Conservation (phyloP, 2,888 invertebrate species). For the Dryobotodes eremita region DNA sequence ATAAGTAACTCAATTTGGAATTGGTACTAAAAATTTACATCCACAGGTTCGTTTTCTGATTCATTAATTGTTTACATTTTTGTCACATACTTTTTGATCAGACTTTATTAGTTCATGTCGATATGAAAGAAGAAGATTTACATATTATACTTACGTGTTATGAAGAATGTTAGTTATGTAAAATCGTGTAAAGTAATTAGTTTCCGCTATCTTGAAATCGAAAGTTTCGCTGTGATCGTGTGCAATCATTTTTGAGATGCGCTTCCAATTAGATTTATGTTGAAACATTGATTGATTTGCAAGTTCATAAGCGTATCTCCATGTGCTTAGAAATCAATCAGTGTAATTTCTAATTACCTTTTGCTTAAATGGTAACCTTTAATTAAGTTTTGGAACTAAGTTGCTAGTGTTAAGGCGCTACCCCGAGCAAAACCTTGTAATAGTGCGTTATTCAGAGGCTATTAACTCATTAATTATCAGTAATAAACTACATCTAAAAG, state of each 20-base stretch:
- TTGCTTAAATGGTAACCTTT: neutral
- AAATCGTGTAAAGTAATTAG: conserved; percentile 31
- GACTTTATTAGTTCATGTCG: no score
- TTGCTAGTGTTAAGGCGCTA: neutral
- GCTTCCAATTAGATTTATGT: conserved; percentile 12
- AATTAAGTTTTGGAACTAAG: neutral
- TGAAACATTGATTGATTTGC: conserved; percentile 26
- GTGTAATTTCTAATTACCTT: neutral
- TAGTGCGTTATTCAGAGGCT: no score
- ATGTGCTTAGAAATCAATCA: conserved; percentile 12
- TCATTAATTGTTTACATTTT: neutral
- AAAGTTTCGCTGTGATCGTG: conserved; percentile 29
- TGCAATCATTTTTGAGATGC: conserved; percentile 18
- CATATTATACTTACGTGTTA: conserved; percentile 16
- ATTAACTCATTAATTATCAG: no score
- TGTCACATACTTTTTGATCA: neutral
- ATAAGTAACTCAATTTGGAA: no score
- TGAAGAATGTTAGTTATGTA: neutral
- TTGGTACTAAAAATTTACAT: neutral
- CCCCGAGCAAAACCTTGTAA: no score
- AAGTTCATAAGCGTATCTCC: neutral
- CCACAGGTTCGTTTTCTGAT: neutral
- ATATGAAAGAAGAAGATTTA: conserved; percentile 3
- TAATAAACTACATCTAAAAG: no score
- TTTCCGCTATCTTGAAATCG: conserved; percentile 23